Conservation (phyloP, 2,797 vertebrate genomes). For the Eulemur coronatus region DNA sequence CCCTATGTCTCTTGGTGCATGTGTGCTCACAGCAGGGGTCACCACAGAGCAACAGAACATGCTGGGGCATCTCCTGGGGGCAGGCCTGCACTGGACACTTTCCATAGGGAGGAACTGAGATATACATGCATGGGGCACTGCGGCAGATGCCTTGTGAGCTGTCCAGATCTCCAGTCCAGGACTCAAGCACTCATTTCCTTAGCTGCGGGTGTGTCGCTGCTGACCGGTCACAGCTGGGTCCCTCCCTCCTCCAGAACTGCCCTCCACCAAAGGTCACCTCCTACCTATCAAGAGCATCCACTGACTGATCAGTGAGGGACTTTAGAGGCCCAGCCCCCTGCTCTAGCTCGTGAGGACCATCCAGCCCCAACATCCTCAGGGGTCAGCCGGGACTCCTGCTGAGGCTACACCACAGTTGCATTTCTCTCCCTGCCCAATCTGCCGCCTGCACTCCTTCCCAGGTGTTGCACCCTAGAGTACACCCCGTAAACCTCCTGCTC, state of each 20-base stretch:
- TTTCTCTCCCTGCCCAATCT: neutral
- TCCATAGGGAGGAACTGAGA: neutral
- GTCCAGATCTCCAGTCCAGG: fast-evolving
- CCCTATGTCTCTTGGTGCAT: no score
- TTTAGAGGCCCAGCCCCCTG: neutral
- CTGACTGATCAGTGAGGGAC: neutral
- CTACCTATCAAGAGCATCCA: neutral
- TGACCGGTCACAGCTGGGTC: neutral
- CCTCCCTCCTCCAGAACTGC: neutral
- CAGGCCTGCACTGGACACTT: neutral
- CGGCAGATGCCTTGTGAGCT: neutral
- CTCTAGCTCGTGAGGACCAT: neutral
- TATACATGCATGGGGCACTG: fast-evolving
- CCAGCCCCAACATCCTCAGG: neutral
- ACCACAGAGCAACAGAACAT: neutral
- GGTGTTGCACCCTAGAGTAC: neutral
- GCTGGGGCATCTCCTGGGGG: no score
- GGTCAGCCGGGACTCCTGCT: no score
- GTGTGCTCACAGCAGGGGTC: neutral
- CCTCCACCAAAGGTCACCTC: neutral
- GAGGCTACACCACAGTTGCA: fast-evolving
- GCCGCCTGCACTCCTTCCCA: fast-evolving
- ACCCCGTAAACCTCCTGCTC: neutral
- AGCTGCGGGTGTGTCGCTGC: neutral
- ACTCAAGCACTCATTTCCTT: neutral